These are phyloP conservation scores for Antheraea assamensis DNA, from an alignment of 2,888 invertebrate species.

Conservation along the genomic window DNA sequence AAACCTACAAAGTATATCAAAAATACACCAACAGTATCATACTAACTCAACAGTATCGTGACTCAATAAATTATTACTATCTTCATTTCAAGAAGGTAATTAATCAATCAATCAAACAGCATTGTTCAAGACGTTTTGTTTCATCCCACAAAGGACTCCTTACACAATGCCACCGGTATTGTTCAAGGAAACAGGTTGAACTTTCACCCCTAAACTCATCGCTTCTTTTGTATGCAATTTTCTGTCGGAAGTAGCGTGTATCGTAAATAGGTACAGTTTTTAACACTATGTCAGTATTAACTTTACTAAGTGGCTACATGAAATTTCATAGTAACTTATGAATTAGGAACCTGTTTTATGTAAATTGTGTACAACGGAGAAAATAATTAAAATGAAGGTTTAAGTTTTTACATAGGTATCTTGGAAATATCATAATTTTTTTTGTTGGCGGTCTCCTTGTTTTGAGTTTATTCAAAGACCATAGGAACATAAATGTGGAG, in stretches of 20 bases:
- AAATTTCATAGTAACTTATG: not conserved
- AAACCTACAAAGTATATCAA: too few species aligned
- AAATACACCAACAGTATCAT: not conserved
- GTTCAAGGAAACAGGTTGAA: constrained; percentile 38
- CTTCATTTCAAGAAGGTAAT: constrained; percentile 39
- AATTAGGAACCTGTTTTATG: not conserved
- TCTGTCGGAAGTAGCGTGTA: constrained; percentile 24
- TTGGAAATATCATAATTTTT: not conserved
- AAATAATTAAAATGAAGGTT: not conserved
- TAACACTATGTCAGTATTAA: constrained; percentile 8
- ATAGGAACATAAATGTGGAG: too few species aligned
- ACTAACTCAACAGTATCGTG: not conserved
- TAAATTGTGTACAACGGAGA: not conserved
- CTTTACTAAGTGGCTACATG: not conserved
- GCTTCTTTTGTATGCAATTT: constrained; percentile 43
- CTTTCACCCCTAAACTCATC: constrained; percentile 48
- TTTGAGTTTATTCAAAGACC: too few species aligned
- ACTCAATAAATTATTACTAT: constrained; percentile 1
- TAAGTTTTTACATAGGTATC: not conserved
- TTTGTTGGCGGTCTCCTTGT: too few species aligned
- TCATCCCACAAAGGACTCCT: constrained; percentile 47
- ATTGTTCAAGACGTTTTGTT: constrained; percentile 58
- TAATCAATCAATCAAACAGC: constrained; percentile 55
- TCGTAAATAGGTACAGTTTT: not conserved
- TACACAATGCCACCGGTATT: constrained; percentile 44